A percentile compares a stretch with the other conserved stretches of the same genome.
phyloP scores from a whole-genome alignment of 2,888 invertebrate genomes.

The Mythimna ferrago region DNA sequence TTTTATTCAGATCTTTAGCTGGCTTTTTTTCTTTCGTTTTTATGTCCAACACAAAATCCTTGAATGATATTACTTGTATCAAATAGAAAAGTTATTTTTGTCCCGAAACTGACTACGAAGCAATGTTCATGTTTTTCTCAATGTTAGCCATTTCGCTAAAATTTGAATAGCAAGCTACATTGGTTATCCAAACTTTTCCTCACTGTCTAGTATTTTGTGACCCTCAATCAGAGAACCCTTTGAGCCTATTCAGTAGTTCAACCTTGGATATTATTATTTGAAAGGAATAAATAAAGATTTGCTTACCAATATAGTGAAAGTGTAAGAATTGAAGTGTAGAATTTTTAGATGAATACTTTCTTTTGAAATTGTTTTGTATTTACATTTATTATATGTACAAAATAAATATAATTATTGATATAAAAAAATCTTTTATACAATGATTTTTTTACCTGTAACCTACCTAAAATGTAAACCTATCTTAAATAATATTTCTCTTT shows the following conservation, averaged over 20 bases:
- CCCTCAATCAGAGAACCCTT: conserved; percentile 26
- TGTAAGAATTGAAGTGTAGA: background rate
- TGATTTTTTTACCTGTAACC: too few species aligned
- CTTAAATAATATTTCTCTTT: too few species aligned
- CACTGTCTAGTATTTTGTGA: background rate
- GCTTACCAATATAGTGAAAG: conserved; percentile 13
- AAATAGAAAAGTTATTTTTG: conserved; percentile 20
- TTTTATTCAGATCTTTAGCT: background rate
- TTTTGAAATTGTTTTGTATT: conserved; percentile 25
- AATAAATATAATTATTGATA: background rate
- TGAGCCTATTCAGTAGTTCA: conserved; percentile 36
- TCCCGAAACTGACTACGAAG: conserved; percentile 21
- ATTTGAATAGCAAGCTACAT: conserved; percentile 22
- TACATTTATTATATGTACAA: background rate
- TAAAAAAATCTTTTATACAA: too few species aligned
- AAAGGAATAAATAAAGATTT: conserved; percentile 43
- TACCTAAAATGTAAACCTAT: too few species aligned
- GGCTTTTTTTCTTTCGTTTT: background rate
- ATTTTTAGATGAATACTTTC: conserved; percentile 17
- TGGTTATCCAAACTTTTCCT: background rate
- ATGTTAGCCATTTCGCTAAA: conserved; percentile 33
- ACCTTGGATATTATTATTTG: conserved; percentile 45
- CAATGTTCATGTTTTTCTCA: conserved; percentile 29
- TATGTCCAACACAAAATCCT: background rate
- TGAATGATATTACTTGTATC: conserved; percentile 13